Base-by-base conservation (phyloP, 2,113 vertebrate genomes). In the Epinephelus moara region DNA sequence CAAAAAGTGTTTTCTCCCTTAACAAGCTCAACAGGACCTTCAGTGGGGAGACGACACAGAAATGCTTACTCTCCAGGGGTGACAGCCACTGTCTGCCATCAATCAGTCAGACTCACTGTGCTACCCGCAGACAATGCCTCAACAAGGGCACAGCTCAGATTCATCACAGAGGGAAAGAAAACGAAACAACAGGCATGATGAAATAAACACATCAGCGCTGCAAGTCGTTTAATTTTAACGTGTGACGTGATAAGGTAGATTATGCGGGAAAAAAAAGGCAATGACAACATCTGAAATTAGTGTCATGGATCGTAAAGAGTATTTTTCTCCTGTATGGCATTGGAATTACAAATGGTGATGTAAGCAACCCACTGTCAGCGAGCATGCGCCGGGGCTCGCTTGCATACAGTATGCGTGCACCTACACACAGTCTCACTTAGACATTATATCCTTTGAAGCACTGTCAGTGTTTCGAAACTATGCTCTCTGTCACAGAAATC, bases 21-120 rank as follows among this genome's bases (percentile, higher is more conserved):
- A 95, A 95, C 95, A 94, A 95, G 95, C 93, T 94, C 93, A 91
- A 93, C 94, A 93, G 91, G 93, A 90, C 94, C 92, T 93, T 94
- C 89, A 89, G 92, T 89, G 90, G 91, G 84, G 81, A 91, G 85
- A 91, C 89, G 90, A 94, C 93, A 92, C 81, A 90, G 92, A 94
- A 92, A 90, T 85, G 90, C 91, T 91, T 90, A 88, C 92, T 93
- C 94, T 95, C 93, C 91, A 21, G 92, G 92, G 92, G 92, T 94
- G 93, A 94, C 92, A 93, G 89, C 86, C 85, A 89, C 89, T 90
- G 92, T 93, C 90, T 93, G 92, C 91, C 92, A 95, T 94, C 94
- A 94, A 94, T 94, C 94, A 94, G 93, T 93, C 91, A 87, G 92
- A 85, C 84, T 88, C 78, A 78, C 82, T 86, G 92, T 45, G 87